A percentile compares a stretch with the other conserved stretches of the same genome.
phyloP scores from a whole-genome alignment of 2,797 vertebrate genomes.

The Muraenolepis orangiensis region DNA sequence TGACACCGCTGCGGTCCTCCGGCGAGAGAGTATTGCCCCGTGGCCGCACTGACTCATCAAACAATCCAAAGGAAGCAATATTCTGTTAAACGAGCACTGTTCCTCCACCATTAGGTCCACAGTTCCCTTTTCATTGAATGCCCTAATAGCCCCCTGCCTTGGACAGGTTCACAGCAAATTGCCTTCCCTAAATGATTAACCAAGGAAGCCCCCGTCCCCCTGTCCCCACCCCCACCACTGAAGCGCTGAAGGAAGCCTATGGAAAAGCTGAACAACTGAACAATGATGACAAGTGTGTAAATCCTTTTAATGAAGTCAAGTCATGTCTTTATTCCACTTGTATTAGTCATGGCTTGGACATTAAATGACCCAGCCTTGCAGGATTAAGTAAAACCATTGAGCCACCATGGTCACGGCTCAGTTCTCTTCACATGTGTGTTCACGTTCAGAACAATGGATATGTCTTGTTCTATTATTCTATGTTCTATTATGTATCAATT shows the following conservation, averaged over 20 bases:
- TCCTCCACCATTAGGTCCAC: slow-evolving; percentile 50
- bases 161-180: slow-evolving; percentile 64
- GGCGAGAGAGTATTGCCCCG: slow-evolving; percentile 24
- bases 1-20: slow-evolving; percentile 3
- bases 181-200: slow-evolving; percentile 63
- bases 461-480: not conserved
- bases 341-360: not conserved
- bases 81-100: slow-evolving; percentile 52
- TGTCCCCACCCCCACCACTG: slow-evolving; percentile 33
- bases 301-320: slow-evolving; percentile 5
- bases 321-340: not conserved
- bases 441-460: not conserved
- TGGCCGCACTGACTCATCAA: slow-evolving; percentile 24
- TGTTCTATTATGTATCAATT: not conserved
- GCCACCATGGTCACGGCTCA: not conserved
- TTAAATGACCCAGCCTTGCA: not conserved
- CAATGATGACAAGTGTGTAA: slow-evolving; percentile 9
- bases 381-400: not conserved
- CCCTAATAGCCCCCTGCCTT: slow-evolving; percentile 55
- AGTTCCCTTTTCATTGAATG: slow-evolving; percentile 37
- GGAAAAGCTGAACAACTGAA: slow-evolving; percentile 5
- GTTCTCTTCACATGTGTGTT: not conserved
- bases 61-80: slow-evolving; percentile 42
- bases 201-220: slow-evolving; percentile 34
- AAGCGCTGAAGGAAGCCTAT: slow-evolving; percentile 26